phyloP scores from a whole-genome alignment of 2,797 vertebrate species.

The Bradypus variegatus region DNA sequence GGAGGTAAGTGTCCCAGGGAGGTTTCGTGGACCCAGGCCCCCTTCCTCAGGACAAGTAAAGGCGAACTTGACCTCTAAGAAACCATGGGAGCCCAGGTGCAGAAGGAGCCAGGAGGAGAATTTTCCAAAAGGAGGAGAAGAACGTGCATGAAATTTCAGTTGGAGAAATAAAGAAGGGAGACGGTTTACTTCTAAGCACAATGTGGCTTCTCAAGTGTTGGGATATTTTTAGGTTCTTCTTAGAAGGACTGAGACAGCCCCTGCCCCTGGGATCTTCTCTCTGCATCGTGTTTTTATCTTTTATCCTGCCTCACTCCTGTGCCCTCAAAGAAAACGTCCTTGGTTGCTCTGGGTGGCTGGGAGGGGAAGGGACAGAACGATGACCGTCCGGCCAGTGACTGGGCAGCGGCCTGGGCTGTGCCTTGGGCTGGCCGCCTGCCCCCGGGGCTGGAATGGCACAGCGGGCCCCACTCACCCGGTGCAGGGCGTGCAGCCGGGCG shows the following conservation, averaged over 20 bases:
- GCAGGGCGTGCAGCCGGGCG: constrained; percentile 91
- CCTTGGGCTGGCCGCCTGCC: background rate
- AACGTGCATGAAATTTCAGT: fast-evolving
- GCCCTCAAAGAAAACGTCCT: background rate
- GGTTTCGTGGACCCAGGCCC: background rate
- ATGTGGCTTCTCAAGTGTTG: fast-evolving
- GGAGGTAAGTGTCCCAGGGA: background rate
- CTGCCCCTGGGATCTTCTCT: background rate
- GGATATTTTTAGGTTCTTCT: background rate
- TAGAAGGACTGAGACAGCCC: too few relatives aligned
- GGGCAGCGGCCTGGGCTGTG: background rate
- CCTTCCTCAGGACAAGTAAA: background rate
- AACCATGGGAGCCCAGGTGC: background rate
- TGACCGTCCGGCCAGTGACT: background rate
- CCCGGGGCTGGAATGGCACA: too few relatives aligned
- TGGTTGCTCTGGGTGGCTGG: background rate
- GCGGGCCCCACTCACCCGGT: constrained; percentile 81
- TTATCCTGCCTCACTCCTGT: background rate
- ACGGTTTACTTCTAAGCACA: background rate
- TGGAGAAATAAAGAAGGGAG: background rate
- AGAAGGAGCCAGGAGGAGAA: background rate
- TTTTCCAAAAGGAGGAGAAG: background rate
- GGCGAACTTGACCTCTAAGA: background rate
- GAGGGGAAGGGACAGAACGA: too few relatives aligned
- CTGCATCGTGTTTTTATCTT: background rate